These are phyloP conservation scores for Melanargia galathea DNA, from an alignment of 2,888 invertebrate species.

Conservation along the genomic window DNA sequence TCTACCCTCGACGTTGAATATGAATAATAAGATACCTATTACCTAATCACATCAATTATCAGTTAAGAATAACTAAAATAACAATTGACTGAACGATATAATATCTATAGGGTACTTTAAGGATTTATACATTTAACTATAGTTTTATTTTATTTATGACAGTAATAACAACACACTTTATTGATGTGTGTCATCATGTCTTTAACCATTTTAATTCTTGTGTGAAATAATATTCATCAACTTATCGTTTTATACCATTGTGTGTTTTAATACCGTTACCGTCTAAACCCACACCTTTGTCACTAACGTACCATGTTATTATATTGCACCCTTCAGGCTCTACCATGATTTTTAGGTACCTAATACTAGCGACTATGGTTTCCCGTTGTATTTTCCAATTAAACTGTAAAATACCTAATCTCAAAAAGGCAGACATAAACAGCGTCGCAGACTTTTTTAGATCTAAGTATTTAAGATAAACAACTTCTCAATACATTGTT, in stretches of 20 bases:
- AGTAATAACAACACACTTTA: conserved; percentile 6
- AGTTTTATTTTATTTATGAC: neutral
- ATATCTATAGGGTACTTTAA: neutral
- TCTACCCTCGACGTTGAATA: neutral
- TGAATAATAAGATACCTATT: neutral
- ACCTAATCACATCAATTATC: neutral
- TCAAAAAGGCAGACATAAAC: too few species aligned
- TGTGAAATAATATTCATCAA: conserved; percentile 21
- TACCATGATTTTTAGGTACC: neutral
- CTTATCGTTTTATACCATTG: conserved; percentile 22
- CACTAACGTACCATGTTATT: conserved; percentile 29
- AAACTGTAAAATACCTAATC: neutral
- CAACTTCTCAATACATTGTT: too few species aligned
- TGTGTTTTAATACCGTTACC: conserved; percentile 28
- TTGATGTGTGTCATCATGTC: conserved; percentile 12
- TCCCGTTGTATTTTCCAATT: too few species aligned
- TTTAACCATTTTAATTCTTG: conserved; percentile 17
- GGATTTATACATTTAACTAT: neutral
- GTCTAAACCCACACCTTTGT: conserved; percentile 25
- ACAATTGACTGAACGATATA: neutral
- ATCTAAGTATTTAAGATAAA: too few species aligned
- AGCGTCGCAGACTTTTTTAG: too few species aligned
- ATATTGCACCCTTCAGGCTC: neutral
- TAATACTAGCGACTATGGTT: too few species aligned
- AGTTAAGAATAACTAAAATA: neutral